Percentiles rank a stretch among this genome's conserved stretches.
phyloP scores from a whole-genome alignment of 2,113 vertebrate genomes.

The Mirounga angustirostris region DNA sequence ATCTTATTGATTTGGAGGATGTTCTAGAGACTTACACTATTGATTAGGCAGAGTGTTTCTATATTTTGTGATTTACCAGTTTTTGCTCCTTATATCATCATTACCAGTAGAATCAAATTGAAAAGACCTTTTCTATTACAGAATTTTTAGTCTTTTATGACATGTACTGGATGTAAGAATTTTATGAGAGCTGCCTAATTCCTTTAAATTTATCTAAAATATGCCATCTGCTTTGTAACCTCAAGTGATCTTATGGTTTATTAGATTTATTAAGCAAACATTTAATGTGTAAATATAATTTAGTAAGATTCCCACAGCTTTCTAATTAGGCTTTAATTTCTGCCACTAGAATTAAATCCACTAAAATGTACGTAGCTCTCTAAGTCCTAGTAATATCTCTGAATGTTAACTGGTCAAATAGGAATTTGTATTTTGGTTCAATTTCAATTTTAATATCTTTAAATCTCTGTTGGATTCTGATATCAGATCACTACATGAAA shows the following conservation, averaged over 20 bases:
- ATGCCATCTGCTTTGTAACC: constrained; percentile 74
- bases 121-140: constrained; percentile 20
- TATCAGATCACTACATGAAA: background rate
- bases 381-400: constrained; percentile 17
- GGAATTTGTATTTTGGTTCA: constrained; percentile 16
- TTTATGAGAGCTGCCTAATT: constrained; percentile 57
- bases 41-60: constrained; percentile 74
- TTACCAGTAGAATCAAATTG: constrained; percentile 46
- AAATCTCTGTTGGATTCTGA: constrained; percentile 36
- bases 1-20: constrained; percentile 78
- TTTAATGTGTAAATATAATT: constrained; percentile 79
- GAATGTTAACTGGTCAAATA: constrained; percentile 52
- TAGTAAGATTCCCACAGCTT: constrained; percentile 70
- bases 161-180: constrained; percentile 23
- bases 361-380: constrained; percentile 18
- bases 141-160: constrained; percentile 48
- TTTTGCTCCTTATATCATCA: constrained; percentile 59
- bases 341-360: constrained; percentile 39
- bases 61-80: constrained; percentile 70
- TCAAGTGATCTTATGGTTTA: constrained; percentile 79
- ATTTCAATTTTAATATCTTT: constrained; percentile 53
- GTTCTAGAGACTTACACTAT: constrained; percentile 74
- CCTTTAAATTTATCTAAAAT: constrained; percentile 69
- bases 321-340: constrained; percentile 76
- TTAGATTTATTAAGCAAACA: constrained; percentile 77